Base-by-base conservation (phyloP, 37 sponge, comb jelly and placozoan species). In the Mnemiopsis leidyi region DNA sequence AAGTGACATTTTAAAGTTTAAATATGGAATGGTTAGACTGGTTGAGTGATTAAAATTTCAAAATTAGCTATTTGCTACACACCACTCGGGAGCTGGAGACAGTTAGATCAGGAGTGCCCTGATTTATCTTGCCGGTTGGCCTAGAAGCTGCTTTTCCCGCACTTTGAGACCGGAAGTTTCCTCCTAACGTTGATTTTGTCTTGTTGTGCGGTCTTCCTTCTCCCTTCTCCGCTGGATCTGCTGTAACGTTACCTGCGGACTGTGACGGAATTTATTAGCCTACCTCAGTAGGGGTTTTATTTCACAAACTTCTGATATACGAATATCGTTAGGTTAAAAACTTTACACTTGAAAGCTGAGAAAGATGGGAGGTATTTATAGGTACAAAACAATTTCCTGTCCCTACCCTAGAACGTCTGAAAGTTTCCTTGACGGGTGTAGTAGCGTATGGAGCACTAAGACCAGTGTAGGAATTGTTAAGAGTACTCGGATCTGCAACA, bases 231-330 rank as follows among this genome's bases (percentile, higher is more conserved):
- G 1, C 90, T 13, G 48, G 29, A 85, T 85, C 29, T 23, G 1
- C 90, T 13, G 48, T 29, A 85, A 85, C 90, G 26, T 39, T 85
- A 39, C 90, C 61, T n/a, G 90, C 90, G 1, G 90, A 85, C 82
- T 82, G 82, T 9, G 35, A 36, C 36, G 35, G 37, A 29, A 71
- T n/a, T n/a, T n/a, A n/a, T n/a, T n/a, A n/a, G n/a, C n/a, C n/a
- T n/a, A n/a, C n/a, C n/a, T n/a, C n/a, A n/a, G n/a, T n/a, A n/a
- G n/a, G n/a, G n/a, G n/a, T n/a, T n/a, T n/a, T n/a, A n/a, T n/a
- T n/a, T n/a, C n/a, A n/a, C n/a, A n/a, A n/a, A n/a, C n/a, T n/a
- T n/a, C n/a, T n/a, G n/a, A n/a, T n/a, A n/a, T n/a, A n/a, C n/a
- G n/a, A n/a, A n/a, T n/a, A n/a, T n/a, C n/a, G n/a, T n/a, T n/a